Evolutionary conservation across 35 echinoderm and acorn worm species (phyloP).

Genomic region (Eucidaris tribuloides): DNA sequence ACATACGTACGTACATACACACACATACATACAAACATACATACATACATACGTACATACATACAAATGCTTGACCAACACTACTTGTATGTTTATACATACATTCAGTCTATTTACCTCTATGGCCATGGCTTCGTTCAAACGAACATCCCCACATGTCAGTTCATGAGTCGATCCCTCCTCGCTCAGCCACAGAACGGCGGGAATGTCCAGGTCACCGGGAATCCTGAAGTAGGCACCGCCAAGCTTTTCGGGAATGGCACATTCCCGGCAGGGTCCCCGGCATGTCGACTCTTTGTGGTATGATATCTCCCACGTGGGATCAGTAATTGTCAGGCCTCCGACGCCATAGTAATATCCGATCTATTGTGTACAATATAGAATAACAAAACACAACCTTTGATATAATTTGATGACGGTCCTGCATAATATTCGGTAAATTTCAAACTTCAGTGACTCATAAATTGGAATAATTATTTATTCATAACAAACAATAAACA

Average conservation of each 20-base stretch:
- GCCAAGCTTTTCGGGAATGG: not conserved
- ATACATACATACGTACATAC: too few species aligned
- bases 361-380: not conserved
- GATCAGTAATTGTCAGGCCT: slow-evolving; percentile 8
- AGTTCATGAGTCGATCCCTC: slow-evolving; percentile 5
- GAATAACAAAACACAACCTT: not conserved
- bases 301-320: not conserved
- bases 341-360: slow-evolving; percentile 11
- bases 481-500: not conserved
- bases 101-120: too few species aligned
- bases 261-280: slow-evolving; percentile 23
- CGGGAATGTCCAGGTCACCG: slow-evolving; percentile 47
- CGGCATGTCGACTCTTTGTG: slow-evolving; percentile 19
- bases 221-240: slow-evolving; percentile 32
- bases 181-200: slow-evolving; percentile 38
- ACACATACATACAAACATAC: too few species aligned
- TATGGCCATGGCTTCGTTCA: slow-evolving; percentile 10
- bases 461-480: not conserved
- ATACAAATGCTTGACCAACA: too few species aligned
- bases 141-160: slow-evolving; percentile 8
- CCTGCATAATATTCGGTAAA: not conserved
- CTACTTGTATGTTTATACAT: too few species aligned
- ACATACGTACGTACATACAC: too few species aligned
- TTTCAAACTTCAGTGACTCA: not conserved
- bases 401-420: not conserved